These are phyloP conservation scores for Sinhomidia bicolor DNA, from an alignment of 2,888 invertebrate genomes.

Conservation along the genomic window DNA sequence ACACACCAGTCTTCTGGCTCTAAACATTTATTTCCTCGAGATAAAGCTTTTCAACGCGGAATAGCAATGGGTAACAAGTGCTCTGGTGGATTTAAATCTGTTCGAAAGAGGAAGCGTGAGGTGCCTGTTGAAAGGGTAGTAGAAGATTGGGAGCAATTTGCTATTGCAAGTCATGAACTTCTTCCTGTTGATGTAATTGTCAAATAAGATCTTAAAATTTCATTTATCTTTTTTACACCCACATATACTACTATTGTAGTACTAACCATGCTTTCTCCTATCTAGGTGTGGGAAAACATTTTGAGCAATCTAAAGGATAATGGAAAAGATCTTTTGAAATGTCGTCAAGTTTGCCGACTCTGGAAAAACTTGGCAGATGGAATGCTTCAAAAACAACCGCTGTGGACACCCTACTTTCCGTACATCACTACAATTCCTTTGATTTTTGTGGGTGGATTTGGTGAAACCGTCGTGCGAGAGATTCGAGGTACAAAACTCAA, in stretches of 20 bases:
- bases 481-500: constrained; percentile 3
- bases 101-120: constrained; percentile 21
- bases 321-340: constrained; percentile 78
- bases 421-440: constrained; percentile 24
- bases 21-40: no score
- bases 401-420: constrained; percentile 30
- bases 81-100: constrained; percentile 18
- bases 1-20: no score
- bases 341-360: constrained; percentile 79
- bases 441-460: constrained; percentile 34
- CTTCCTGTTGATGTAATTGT: constrained; percentile 6
- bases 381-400: constrained; percentile 3
- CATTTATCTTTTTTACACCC: no score
- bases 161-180: neutral
- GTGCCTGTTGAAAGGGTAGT: neutral
- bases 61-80: constrained; percentile 41
- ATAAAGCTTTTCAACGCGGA: neutral
- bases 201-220: no score
- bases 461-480: constrained; percentile 15
- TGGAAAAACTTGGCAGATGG: constrained; percentile 53
- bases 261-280: neutral
- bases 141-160: constrained; percentile 10
- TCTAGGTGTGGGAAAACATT: constrained; percentile 26
- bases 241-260: no score
- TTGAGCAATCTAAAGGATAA: constrained; percentile 8